Evolutionary conservation across 2,797 vertebrate genomes (phyloP).

Genomic region (Pelodytes ibericus): DNA sequence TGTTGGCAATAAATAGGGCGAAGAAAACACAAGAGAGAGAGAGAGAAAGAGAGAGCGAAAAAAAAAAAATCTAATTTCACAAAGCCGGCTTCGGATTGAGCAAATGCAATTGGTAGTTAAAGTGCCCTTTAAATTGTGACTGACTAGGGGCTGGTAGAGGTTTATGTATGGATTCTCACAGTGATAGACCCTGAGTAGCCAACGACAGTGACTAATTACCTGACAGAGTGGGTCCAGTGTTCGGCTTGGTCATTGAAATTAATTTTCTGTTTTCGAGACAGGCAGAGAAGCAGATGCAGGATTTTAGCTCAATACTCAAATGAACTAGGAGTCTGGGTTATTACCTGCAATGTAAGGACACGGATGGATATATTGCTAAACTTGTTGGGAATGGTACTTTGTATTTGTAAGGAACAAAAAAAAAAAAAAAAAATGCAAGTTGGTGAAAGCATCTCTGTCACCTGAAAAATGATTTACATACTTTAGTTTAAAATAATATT

Average conservation of each 20-base stretch:
- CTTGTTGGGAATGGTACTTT: slow-evolving; percentile 72
- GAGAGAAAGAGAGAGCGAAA: slow-evolving; percentile 61
- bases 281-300: slow-evolving; percentile 79
- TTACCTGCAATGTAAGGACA: slow-evolving; percentile 72
- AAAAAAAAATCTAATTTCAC: slow-evolving; percentile 60
- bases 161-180: slow-evolving; percentile 89
- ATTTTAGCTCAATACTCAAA: slow-evolving; percentile 83
- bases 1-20: slow-evolving; percentile 67
- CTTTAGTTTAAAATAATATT: too few relatives aligned
- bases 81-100: slow-evolving; percentile 58
- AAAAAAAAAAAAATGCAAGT: neutral
- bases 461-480: too few relatives aligned
- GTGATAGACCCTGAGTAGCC: slow-evolving; percentile 83
- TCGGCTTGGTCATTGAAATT: slow-evolving; percentile 90
- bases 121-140: slow-evolving; percentile 71
- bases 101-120: slow-evolving; percentile 71
- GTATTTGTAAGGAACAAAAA: slow-evolving; percentile 2
- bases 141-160: slow-evolving; percentile 72
- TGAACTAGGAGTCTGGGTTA: slow-evolving; percentile 82
- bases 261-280: slow-evolving; percentile 83
- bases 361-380: slow-evolving; percentile 77
- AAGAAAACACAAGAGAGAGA: slow-evolving; percentile 65
- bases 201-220: slow-evolving; percentile 92
- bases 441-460: too few relatives aligned
- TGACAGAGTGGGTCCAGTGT: slow-evolving; percentile 85